phyloP scores from a whole-genome alignment of 2,113 vertebrate species.

The Alectura lathami region DNA sequence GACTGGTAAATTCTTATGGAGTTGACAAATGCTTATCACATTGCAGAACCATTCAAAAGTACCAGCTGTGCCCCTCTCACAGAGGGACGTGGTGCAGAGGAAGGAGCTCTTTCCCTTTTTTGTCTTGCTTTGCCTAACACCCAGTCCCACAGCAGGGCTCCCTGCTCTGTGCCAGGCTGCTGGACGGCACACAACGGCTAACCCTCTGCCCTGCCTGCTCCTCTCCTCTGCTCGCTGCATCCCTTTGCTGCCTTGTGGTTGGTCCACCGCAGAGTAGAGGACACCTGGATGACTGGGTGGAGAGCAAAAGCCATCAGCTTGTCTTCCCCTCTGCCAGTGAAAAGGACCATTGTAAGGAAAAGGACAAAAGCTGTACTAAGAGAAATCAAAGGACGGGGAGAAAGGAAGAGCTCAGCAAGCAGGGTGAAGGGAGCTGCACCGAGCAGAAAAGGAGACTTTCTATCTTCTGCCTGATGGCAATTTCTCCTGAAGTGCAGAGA shows the following conservation, averaged over 20 bases:
- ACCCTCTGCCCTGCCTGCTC: neutral
- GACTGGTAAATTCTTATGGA: neutral
- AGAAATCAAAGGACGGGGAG: rapidly evolving
- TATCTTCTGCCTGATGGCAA: neutral
- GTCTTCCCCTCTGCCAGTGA: rapidly evolving
- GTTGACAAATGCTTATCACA: neutral
- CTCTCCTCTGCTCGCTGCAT: neutral
- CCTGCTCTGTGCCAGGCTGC: neutral
- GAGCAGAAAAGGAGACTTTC: neutral
- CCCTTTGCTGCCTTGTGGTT: neutral
- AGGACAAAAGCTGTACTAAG: neutral
- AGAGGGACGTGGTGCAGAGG: rapidly evolving
- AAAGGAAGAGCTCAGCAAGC: neutral
- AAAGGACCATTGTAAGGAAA: neutral
- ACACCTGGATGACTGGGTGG: neutral
- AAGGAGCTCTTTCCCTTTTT: neutral
- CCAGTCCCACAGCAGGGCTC: neutral
- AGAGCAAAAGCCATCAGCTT: neutral
- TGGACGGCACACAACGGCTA: neutral
- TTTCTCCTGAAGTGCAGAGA: neutral
- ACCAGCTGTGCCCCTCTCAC: rapidly evolving
- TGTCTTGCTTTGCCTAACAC: neutral
- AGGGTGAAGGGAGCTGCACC: neutral
- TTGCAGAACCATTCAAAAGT: neutral
- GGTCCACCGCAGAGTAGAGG: rapidly evolving